Evolutionary conservation across 2,113 vertebrate species (phyloP).

Genomic region (Channa maculata): DNA sequence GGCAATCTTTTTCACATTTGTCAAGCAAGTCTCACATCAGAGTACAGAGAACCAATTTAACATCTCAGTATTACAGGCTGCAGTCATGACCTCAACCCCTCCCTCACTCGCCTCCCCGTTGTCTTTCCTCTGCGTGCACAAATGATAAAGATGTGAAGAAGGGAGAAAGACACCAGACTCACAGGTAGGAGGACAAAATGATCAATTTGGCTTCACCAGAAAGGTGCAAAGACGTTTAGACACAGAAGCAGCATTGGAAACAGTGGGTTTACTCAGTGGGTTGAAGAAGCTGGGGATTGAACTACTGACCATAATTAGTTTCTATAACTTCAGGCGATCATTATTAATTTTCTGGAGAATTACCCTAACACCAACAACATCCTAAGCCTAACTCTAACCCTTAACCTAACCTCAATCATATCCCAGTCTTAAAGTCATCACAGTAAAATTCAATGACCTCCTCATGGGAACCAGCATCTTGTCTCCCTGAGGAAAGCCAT

Average conservation of each 20-base stretch:
- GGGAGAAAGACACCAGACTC: slow-evolving; percentile 36
- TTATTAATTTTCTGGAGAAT: too few relatives aligned
- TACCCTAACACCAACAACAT: too few relatives aligned
- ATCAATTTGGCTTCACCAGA: slow-evolving; percentile 76
- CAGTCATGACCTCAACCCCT: slow-evolving; percentile 39
- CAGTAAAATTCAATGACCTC: too few relatives aligned
- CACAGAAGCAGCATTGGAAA: slow-evolving; percentile 30
- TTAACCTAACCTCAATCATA: too few relatives aligned
- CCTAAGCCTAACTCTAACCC: too few relatives aligned
- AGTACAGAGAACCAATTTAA: slow-evolving; percentile 71
- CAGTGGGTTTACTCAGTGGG: too few relatives aligned
- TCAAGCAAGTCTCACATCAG: slow-evolving; percentile 60
- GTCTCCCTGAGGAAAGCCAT: too few relatives aligned
- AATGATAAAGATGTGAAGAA: slow-evolving; percentile 40
- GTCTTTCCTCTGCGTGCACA: slow-evolving; percentile 22
- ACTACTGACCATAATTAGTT: too few relatives aligned
- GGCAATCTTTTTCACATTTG: slow-evolving; percentile 68
- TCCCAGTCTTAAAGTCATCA: too few relatives aligned
- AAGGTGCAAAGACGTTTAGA: slow-evolving; percentile 20
- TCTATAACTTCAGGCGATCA: too few relatives aligned
- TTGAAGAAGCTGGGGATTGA: too few relatives aligned
- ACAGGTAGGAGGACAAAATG: slow-evolving; percentile 74
- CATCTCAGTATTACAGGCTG: slow-evolving; percentile 53
- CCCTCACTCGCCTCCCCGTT: not conserved
- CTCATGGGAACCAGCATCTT: too few relatives aligned